Evolutionary conservation across 2,888 invertebrate species (phyloP), one percentile per base, ranked within the genome.

Genomic region (Chaetoderma sp.): DNA sequence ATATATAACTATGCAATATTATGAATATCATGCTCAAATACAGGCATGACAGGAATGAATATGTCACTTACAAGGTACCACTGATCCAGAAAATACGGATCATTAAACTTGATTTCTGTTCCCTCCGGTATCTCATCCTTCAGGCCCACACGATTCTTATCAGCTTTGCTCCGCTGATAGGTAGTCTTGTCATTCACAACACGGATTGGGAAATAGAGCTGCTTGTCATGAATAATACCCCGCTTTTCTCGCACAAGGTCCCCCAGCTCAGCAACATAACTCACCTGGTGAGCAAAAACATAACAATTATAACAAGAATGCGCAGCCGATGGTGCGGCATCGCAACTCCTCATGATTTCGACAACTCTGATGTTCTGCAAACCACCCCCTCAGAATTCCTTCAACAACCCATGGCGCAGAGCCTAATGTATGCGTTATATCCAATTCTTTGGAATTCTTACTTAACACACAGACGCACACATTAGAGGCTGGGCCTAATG

Each of bases 31-130:
- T n/a, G n/a, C n/a, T n/a, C n/a, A n/a, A n/a, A n/a, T n/a, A n/a
- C n/a, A n/a, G n/a, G n/a, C n/a, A n/a, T n/a, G n/a, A n/a, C n/a
- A n/a, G n/a, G n/a, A n/a, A n/a, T n/a, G n/a, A n/a, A n/a, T 28
- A 52, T 8, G 13, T 6, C 28, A 78, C 81, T 73, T 71, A 84
- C 83, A 69, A 78, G 52, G 56, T 83, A 84, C 84, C 83, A 83
- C 73, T 81, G 78, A 49, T 83, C 80, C 1, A 52, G 32, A 63
- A 73, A 84, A 52, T 67, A 69, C 13, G 79, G 77, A 67, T 85
- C 85, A 55, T 77, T 77, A 60, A 78, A 82, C 13, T 54, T n/a
- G 4, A 74, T 36, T 6, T 45, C 42, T 25, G 32, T 47, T 13
- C 18, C 60, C 4, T 55, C 54, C 16, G 33, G 44, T 1, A 52